These are phyloP conservation scores for Drosophila atripex DNA, from an alignment of 2,888 invertebrate genomes.

Conservation along the genomic window DNA sequence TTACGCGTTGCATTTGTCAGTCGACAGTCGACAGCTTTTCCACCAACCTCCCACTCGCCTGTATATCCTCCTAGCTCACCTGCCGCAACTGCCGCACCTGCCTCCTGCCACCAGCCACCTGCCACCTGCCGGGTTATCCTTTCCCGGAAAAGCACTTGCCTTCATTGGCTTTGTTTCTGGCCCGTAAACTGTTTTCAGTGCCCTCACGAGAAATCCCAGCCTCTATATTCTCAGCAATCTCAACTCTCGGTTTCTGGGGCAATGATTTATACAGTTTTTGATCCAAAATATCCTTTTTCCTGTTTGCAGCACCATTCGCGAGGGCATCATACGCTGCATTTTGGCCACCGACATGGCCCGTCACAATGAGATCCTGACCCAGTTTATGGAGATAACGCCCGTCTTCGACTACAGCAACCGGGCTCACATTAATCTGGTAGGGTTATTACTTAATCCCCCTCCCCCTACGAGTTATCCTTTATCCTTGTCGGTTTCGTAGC, in stretches of 20 bases:
- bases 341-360: slow-evolving; percentile 92
- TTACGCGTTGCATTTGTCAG: slow-evolving; percentile 57
- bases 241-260: background rate
- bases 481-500: slow-evolving; percentile 81
- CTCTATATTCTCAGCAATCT: slow-evolving; percentile 8
- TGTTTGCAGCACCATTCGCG: slow-evolving; percentile 86
- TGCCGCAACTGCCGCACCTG: background rate
- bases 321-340: slow-evolving; percentile 91
- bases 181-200: slow-evolving; percentile 18
- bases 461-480: background rate
- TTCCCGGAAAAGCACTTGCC: slow-evolving; percentile 5
- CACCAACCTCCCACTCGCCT: too few relatives aligned
- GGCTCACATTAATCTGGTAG: slow-evolving; percentile 89
- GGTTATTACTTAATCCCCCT: background rate
- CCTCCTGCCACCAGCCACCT: background rate
- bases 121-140: background rate
- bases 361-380: slow-evolving; percentile 90
- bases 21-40: slow-evolving; percentile 15
- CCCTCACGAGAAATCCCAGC: slow-evolving; percentile 2
- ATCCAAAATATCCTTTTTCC: too few relatives aligned
- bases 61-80: too few relatives aligned
- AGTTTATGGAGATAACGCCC: slow-evolving; percentile 88
- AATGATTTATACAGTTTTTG: background rate
- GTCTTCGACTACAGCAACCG: slow-evolving; percentile 88
- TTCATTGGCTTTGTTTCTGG: slow-evolving; percentile 22